Conservation (phyloP, 64 coral and sea anemone species). For the Exaiptasia diaphana region DNA sequence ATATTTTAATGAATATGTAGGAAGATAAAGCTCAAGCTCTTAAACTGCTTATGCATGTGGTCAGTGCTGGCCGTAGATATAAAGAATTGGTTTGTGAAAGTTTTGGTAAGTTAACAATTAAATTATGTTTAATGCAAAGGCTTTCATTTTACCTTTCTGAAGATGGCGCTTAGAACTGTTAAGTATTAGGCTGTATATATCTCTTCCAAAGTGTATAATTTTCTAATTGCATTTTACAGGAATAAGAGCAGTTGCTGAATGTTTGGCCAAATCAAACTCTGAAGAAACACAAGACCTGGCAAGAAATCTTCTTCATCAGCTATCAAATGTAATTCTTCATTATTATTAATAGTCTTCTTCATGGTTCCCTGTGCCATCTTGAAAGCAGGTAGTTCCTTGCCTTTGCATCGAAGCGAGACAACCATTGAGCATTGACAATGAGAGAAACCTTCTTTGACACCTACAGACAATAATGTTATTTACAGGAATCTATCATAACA, state of each 20-base stretch:
- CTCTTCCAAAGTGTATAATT: too few species aligned
- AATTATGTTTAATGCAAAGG: too few species aligned
- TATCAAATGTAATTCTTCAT: constrained; percentile 71
- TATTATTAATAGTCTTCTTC: background rate
- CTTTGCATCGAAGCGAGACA: background rate
- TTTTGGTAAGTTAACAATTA: constrained; percentile 69
- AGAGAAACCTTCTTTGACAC: too few species aligned
- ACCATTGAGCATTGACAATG: too few species aligned
- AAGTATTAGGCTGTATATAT: too few species aligned
- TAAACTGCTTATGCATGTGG: constrained; percentile 83
- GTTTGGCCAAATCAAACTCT: constrained; percentile 86
- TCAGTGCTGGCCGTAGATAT: constrained; percentile 87
- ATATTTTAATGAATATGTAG: too few species aligned
- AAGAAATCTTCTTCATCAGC: constrained; percentile 78
- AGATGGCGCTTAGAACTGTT: too few species aligned
- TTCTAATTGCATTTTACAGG: constrained; percentile 49
- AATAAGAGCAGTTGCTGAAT: constrained; percentile 94
- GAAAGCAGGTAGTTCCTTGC: too few species aligned
- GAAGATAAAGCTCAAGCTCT: constrained; percentile 94
- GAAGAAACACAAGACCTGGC: constrained; percentile 96
- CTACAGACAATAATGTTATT: background rate
- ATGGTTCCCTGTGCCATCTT: too few species aligned
- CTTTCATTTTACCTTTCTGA: too few species aligned
- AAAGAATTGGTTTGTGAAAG: constrained; percentile 98
- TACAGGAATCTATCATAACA: too few species aligned